phyloP scores from a whole-genome alignment of 2,888 invertebrate species.

The Bellardia bayeri region DNA sequence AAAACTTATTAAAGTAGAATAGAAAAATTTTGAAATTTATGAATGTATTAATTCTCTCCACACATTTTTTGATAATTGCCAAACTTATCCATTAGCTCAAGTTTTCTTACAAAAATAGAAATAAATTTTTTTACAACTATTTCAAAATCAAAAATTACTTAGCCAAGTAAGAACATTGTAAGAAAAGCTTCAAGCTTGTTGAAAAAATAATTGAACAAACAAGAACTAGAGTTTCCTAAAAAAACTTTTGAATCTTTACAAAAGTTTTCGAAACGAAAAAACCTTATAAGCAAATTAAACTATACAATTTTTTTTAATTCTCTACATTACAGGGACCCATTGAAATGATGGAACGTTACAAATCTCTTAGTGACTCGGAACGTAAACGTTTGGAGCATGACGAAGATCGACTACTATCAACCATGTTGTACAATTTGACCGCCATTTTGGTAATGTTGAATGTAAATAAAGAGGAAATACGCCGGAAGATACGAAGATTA shows the following conservation, averaged over 20 bases:
- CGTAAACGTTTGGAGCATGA: constrained; percentile 98
- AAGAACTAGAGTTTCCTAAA: too few species aligned
- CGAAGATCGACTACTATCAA: constrained; percentile 97
- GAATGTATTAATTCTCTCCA: too few species aligned
- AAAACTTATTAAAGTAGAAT: too few species aligned
- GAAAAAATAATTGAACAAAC: too few species aligned
- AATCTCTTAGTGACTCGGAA: constrained; percentile 95
- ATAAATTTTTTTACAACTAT: too few species aligned
- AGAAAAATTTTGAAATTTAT: too few species aligned
- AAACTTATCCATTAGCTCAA: too few species aligned
- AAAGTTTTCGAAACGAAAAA: neutral
- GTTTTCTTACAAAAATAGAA: too few species aligned
- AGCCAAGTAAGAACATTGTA: too few species aligned
- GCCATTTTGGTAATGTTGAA: constrained; percentile 97
- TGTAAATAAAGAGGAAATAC: constrained; percentile 92
- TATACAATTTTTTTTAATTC: neutral
- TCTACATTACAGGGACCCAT: constrained; percentile 89
- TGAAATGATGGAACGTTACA: constrained; percentile 99
- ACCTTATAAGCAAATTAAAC: neutral
- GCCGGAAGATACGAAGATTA: constrained; percentile 94
- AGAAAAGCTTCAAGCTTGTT: too few species aligned
- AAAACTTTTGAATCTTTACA: neutral
- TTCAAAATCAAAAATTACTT: too few species aligned
- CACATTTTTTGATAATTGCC: too few species aligned
- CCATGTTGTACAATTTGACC: constrained; percentile 97